Conservation (phyloP, 2,888 invertebrate genomes). For the Biston stratarius region DNA sequence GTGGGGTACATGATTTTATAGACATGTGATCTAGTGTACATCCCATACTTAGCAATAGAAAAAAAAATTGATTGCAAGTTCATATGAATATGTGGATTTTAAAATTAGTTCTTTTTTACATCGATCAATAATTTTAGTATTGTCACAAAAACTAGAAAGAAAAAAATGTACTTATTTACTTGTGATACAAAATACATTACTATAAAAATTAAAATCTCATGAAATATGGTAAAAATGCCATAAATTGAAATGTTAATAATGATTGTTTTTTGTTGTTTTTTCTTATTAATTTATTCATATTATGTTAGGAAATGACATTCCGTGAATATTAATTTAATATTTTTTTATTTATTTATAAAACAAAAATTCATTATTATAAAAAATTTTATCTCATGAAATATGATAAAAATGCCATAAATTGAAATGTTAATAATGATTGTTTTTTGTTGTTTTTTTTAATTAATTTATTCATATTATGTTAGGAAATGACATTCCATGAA, state of each 20-base stretch:
- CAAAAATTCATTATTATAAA: background rate
- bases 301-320: background rate
- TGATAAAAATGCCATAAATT: background rate
- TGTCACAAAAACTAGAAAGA: background rate
- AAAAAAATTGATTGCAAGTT: too few relatives aligned
- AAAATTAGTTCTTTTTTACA: too few relatives aligned
- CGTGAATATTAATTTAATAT: background rate
- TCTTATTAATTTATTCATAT: background rate
- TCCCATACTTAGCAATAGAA: too few relatives aligned
- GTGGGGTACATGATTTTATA: too few relatives aligned
- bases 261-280: slow-evolving; percentile 2
- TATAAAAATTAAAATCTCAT: slow-evolving; percentile 3
- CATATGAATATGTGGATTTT: too few relatives aligned
- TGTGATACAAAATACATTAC: background rate
- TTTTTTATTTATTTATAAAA: background rate
- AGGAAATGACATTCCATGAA: slow-evolving; percentile 1
- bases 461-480: background rate
- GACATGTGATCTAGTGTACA: too few relatives aligned
- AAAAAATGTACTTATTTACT: background rate
- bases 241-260: background rate
- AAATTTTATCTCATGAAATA: slow-evolving; percentile 1
- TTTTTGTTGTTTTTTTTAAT: background rate
- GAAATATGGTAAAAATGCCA: background rate
- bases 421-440: background rate
- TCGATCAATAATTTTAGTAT: background rate